A percentile compares a stretch with the other conserved stretches of the same genome.
Evolutionary conservation across 2,113 vertebrate species (phyloP).

Genomic region (Pao palembangensis): DNA sequence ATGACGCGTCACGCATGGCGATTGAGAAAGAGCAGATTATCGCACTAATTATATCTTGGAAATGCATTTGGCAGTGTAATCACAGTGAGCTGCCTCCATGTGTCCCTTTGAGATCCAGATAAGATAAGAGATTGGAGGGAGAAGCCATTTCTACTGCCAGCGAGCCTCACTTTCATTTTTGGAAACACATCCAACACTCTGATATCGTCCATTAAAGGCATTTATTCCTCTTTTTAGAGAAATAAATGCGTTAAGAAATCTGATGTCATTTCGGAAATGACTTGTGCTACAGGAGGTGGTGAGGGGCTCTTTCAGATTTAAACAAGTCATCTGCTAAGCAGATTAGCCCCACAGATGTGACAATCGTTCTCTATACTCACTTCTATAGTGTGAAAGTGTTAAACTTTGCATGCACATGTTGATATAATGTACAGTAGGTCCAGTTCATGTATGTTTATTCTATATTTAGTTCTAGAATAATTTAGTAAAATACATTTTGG

Average conservation of each 20-base stretch:
- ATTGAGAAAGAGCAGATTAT: conserved; percentile 39
- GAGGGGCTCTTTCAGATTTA: background rate
- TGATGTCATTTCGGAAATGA: background rate
- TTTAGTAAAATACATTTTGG: no score
- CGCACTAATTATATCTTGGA: conserved; percentile 60
- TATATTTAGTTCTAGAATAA: no score
- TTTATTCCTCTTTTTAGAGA: conserved; percentile 1
- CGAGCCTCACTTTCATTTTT: conserved; percentile 42
- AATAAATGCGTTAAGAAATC: background rate
- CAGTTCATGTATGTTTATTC: no score
- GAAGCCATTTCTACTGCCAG: conserved; percentile 41
- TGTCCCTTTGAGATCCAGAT: conserved; percentile 42
- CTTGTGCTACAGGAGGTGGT: background rate
- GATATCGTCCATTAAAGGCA: conserved; percentile 7
- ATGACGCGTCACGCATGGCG: conserved; percentile 25
- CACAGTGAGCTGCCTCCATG: conserved; percentile 39
- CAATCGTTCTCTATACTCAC: conserved; percentile 3
- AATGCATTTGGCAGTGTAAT: conserved; percentile 51
- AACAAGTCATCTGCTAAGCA: conserved; percentile 4
- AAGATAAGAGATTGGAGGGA: conserved; percentile 44
- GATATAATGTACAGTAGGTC: no score
- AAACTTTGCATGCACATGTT: conserved; percentile 4
- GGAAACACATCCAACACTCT: conserved; percentile 27
- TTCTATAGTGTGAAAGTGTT: background rate
- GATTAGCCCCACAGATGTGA: conserved; percentile 4